A percentile compares a stretch with the other conserved stretches of the same genome.
Evolutionary conservation across 1,140 invertebrate genomes (phyloP).

Genomic region (Tetramorium simillimum): DNA sequence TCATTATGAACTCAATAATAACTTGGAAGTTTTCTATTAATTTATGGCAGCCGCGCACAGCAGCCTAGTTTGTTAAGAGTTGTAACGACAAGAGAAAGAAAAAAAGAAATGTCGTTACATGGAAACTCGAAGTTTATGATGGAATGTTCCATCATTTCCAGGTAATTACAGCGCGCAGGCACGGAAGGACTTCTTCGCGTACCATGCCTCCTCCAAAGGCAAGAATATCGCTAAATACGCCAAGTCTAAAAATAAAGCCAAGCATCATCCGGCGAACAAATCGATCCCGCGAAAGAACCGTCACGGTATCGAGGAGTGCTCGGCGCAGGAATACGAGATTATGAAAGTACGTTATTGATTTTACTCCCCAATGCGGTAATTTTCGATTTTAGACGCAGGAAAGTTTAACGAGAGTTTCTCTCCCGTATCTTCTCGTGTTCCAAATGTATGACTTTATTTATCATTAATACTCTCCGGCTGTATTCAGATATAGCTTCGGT

Average conservation of each 20-base stretch:
- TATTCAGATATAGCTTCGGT: background rate
- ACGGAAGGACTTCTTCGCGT: constrained; percentile 52
- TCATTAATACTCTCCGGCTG: background rate
- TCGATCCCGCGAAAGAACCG: constrained; percentile 74
- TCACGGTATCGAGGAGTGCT: constrained; percentile 85
- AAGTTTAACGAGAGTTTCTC: background rate
- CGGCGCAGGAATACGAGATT: constrained; percentile 90
- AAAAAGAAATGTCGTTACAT: constrained; percentile 25
- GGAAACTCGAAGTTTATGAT: constrained; percentile 38
- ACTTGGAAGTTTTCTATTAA: constrained; percentile 56
- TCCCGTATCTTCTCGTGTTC: background rate
- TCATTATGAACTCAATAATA: constrained; percentile 58
- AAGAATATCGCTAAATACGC: constrained; percentile 68
- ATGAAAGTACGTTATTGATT: constrained; percentile 86
- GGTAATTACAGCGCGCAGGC: constrained; percentile 58
- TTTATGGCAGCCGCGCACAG: constrained; percentile 33
- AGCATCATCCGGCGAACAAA: constrained; percentile 75
- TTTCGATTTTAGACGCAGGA: background rate
- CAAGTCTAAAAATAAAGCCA: constrained; percentile 67
- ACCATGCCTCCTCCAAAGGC: constrained; percentile 42
- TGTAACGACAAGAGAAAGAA: constrained; percentile 11
- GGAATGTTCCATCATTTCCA: constrained; percentile 48
- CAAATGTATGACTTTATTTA: constrained; percentile 3
- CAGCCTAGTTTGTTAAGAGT: constrained; percentile 45
- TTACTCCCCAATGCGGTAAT: background rate